Conservation (phyloP, 2,888 invertebrate genomes). For the Zaprionus bogoriensis region DNA sequence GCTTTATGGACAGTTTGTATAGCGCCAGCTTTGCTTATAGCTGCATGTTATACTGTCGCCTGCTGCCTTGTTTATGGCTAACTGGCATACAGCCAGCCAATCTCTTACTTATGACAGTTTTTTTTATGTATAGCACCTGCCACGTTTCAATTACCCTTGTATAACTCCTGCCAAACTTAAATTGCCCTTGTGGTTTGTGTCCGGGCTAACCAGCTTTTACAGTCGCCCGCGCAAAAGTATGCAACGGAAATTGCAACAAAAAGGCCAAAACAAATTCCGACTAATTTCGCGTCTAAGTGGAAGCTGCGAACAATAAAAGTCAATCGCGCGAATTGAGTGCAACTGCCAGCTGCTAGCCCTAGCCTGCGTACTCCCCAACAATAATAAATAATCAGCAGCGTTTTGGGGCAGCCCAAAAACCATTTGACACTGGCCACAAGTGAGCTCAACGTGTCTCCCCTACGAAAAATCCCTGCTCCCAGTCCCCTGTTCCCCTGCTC, state of each 20-base stretch:
- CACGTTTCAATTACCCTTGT: no score
- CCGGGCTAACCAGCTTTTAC: not conserved
- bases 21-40: no score
- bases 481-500: slow-evolving; percentile 19
- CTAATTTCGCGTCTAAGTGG: slow-evolving; percentile 6
- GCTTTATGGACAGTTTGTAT: not conserved
- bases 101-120: no score
- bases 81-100: no score
- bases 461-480: slow-evolving; percentile 29
- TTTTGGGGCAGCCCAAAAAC: slow-evolving; percentile 34
- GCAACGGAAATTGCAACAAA: no score
- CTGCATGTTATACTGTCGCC: no score
- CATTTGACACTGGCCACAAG: slow-evolving; percentile 67
- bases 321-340: slow-evolving; percentile 22
- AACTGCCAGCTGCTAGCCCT: not conserved
- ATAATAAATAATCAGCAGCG: slow-evolving; percentile 55
- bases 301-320: slow-evolving; percentile 15
- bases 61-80: no score
- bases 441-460: slow-evolving; percentile 33
- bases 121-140: no score
- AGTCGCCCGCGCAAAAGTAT: not conserved
- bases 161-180: no score
- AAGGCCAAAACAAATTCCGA: no score
- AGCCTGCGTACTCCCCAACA: not conserved
- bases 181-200: not conserved